These are phyloP conservation scores for Dendrolimus pini DNA, from an alignment of 2,888 invertebrate species.

Conservation along the genomic window DNA sequence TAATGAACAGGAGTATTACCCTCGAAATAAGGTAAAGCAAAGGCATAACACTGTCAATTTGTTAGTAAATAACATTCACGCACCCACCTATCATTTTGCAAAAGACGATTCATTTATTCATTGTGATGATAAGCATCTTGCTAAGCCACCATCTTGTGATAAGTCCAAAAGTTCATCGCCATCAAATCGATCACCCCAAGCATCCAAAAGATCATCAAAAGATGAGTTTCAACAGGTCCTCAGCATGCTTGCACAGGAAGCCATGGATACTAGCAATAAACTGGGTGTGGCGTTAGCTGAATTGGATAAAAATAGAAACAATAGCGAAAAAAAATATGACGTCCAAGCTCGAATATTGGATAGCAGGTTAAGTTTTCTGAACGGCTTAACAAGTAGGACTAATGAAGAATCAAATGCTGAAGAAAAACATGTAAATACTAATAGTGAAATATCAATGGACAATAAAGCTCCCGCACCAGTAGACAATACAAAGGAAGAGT, in stretches of 20 bases:
- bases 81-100: conserved; percentile 65
- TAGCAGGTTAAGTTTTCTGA: conserved; percentile 64
- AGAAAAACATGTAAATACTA: conserved; percentile 40
- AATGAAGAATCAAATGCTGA: conserved; percentile 35
- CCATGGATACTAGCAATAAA: conserved; percentile 84
- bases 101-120: conserved; percentile 74
- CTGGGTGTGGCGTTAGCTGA: conserved; percentile 81
- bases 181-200: conserved; percentile 74
- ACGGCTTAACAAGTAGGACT: conserved; percentile 57
- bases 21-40: conserved; percentile 72
- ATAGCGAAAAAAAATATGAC: conserved; percentile 54
- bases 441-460: conserved; percentile 31
- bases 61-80: conserved; percentile 65
- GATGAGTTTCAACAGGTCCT: conserved; percentile 82
- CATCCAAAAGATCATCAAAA: conserved; percentile 63
- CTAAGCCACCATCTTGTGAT: conserved; percentile 70
- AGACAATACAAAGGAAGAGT: conserved; percentile 19
- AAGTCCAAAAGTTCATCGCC: conserved; percentile 74
- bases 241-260: conserved; percentile 84
- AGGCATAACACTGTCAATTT: conserved; percentile 69
- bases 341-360: conserved; percentile 68
- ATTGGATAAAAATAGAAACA: conserved; percentile 67
- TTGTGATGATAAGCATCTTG: conserved; percentile 63
- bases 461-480: conserved; percentile 15
- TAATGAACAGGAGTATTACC: conserved; percentile 56